Evolutionary conservation across 92 coral and sea anemone genomes (phyloP), one percentile per base, ranked within the genome.

Genomic region (Heliopora coerulea): DNA sequence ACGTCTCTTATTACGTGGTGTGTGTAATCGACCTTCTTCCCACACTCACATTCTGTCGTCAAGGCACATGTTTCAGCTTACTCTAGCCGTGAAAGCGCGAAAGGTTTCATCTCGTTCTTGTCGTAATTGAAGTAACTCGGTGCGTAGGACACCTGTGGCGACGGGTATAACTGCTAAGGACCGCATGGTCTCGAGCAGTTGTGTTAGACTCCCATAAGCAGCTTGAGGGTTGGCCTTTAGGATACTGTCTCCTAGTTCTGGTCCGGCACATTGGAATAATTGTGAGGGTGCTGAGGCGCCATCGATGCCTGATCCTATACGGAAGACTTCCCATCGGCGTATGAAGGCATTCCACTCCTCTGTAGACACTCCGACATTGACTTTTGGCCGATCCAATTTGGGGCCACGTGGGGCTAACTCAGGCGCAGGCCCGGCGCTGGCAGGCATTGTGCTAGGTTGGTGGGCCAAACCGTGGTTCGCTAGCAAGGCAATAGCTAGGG

Each of bases 31-130:
- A 74, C 68, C 23, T 28, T 31, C 21, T 74, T 52, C 0, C 85
- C 83, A n/a, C 89, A 85, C 54, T 62, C 72, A 14, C 89, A 85
- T n/a, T 21, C 30, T 3, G 83, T 37, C 5, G 26, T 26, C 26
- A 59, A 83, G 62, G 84, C 85, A 41, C 91, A 87, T 11, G 88
- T 83, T 52, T 83, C 88, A 0, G 85, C 88, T 35, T 87, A 83
- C 90, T 59, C 79, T 75, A n/a, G 90, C 82, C 0, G 90, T 32
- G 80, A 86, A 86, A 17, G 90, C 78, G 0, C 87, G 64, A 29
- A 86, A 78, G 28, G 87, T 8, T 37, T 82, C 82, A 57, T 86
- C 87, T 10, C 84, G 74, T 28, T 70, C 83, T 23, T 86, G 90
- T 15, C 28, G 79, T 17, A 82, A 34, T 46, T 74, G 87, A 25